These are phyloP conservation scores for Herpailurus yagouaroundi DNA, from an alignment of 2,113 vertebrate species.

Conservation along the genomic window DNA sequence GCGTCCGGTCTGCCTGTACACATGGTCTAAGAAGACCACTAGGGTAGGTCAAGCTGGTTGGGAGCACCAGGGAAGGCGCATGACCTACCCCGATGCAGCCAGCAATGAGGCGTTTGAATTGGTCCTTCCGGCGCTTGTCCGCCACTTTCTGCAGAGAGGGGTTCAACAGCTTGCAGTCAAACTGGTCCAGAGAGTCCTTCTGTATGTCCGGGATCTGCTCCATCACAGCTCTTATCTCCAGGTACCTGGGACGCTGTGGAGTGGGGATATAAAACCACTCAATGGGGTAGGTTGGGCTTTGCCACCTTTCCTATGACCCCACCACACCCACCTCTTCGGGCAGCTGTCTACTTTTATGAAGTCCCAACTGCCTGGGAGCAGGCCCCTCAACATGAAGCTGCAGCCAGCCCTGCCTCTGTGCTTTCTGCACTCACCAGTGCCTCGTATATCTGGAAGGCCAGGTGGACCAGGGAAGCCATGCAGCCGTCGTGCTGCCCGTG, in stretches of 20 bases:
- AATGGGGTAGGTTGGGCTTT: not conserved
- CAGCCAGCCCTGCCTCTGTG: not conserved
- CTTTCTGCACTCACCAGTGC: constrained; percentile 87
- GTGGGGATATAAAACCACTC: not conserved
- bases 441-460: constrained; percentile 97
- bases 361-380: not conserved
- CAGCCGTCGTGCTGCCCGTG: constrained; percentile 97
- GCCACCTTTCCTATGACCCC: not conserved
- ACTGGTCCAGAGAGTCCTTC: constrained; percentile 92
- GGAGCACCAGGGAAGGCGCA: not conserved
- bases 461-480: constrained; percentile 91
- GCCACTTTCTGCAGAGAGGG: constrained; percentile 88
- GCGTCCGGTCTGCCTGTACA: not conserved
- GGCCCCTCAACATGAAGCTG: not conserved
- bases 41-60: not conserved
- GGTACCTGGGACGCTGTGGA: constrained; percentile 92
- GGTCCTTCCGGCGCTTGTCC: constrained; percentile 96
- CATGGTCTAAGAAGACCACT: not conserved
- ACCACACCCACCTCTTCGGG: not conserved
- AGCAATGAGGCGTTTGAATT: constrained; percentile 96
- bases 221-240: constrained; percentile 94
- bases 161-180: constrained; percentile 93
- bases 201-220: constrained; percentile 94
- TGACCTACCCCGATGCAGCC: constrained; percentile 95
- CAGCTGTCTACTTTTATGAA: not conserved